phyloP scores from a whole-genome alignment of 2,888 invertebrate genomes.

The Hypsopygia costalis region DNA sequence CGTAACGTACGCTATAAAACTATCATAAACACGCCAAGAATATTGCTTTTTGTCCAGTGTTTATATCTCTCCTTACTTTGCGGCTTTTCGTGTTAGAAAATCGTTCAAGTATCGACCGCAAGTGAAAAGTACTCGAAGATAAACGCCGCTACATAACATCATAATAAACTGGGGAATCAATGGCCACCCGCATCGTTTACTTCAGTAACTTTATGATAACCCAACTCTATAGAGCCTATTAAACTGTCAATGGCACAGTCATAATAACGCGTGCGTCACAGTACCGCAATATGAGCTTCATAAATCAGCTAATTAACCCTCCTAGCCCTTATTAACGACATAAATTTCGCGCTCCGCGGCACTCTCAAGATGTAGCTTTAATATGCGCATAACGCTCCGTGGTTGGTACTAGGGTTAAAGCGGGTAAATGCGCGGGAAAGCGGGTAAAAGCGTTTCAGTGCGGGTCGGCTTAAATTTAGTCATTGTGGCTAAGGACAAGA shows the following conservation, averaged over 20 bases:
- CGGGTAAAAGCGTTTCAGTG: slow-evolving; percentile 17
- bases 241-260: slow-evolving; percentile 63
- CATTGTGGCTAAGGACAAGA: slow-evolving; percentile 20
- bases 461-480: slow-evolving; percentile 16
- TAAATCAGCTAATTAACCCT: slow-evolving; percentile 77
- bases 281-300: slow-evolving; percentile 61
- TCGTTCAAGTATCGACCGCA: background rate
- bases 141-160: background rate
- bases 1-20: too few relatives aligned
- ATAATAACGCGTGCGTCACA: slow-evolving; percentile 54
- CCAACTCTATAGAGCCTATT: slow-evolving; percentile 42
- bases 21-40: too few relatives aligned
- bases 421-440: too few relatives aligned
- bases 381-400: slow-evolving; percentile 35
- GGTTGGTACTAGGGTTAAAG: slow-evolving; percentile 1
- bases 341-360: slow-evolving; percentile 67
- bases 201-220: slow-evolving; percentile 18
- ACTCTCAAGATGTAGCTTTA: slow-evolving; percentile 62
- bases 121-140: background rate
- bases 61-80: too few relatives aligned
- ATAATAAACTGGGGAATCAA: background rate
- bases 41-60: too few relatives aligned
- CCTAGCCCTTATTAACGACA: slow-evolving; percentile 73
- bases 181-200: slow-evolving; percentile 30
- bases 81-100: background rate